phyloP scores from a whole-genome alignment of 2,888 invertebrate genomes.

The Drosophila formosana region DNA sequence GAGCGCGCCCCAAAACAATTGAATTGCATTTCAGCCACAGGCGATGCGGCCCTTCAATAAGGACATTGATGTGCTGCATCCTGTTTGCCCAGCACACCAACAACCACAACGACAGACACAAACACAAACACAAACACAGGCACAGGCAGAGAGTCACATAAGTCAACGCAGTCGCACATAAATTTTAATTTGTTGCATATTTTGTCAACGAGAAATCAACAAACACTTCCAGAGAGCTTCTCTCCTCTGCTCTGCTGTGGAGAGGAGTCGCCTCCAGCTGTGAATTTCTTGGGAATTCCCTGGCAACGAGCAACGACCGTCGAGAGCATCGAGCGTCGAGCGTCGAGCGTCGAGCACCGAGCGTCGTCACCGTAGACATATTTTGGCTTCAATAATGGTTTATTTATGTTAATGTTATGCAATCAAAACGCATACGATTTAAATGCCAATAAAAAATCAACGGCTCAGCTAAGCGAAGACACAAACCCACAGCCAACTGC shows the following conservation, averaged over 20 bases:
- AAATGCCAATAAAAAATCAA: conserved; percentile 82
- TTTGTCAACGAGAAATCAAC: conserved; percentile 77
- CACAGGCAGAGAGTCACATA: conserved; percentile 44
- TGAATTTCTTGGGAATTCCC: conserved; percentile 85
- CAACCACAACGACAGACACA: not conserved
- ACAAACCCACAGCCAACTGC: conserved; percentile 51
- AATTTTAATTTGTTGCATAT: conserved; percentile 81
- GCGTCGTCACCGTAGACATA: conserved; percentile 31
- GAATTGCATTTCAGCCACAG: conserved; percentile 80
- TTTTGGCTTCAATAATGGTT: conserved; percentile 74
- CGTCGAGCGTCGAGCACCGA: not conserved
- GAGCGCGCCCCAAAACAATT: conserved; percentile 70
- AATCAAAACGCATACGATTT: conserved; percentile 83
- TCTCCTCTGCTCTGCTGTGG: not conserved
- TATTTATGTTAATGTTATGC: conserved; percentile 83
- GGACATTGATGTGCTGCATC: conserved; percentile 81
- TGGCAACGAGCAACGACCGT: conserved; percentile 25
- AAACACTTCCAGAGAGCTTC: conserved; percentile 49
- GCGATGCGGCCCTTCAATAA: conserved; percentile 48
- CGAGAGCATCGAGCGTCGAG: not conserved
- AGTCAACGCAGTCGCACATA: conserved; percentile 71
- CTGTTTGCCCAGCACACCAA: conserved; percentile 48
- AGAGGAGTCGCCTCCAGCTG: conserved; percentile 75
- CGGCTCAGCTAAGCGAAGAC: conserved; percentile 64
- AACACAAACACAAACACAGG: not conserved